Evolutionary conservation across 2,888 invertebrate genomes (phyloP).

Genomic region (Beris morrisii): DNA sequence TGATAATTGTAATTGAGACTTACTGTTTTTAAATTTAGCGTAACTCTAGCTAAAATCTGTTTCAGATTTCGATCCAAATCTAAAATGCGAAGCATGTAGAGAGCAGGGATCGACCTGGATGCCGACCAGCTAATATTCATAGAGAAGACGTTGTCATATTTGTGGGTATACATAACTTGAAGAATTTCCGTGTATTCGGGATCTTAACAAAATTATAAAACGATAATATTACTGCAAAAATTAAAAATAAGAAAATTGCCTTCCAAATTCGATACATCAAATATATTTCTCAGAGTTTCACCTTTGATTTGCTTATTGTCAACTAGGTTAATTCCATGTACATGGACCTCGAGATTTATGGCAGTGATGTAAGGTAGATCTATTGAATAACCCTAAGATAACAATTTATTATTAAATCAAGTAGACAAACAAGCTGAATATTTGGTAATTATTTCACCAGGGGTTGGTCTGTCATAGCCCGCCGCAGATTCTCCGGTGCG

Average conservation of each 20-base stretch:
- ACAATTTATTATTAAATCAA: too few relatives aligned
- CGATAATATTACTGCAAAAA: too few relatives aligned
- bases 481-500: too few relatives aligned
- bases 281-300: slow-evolving; percentile 47
- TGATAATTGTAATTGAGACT: neutral
- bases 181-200: slow-evolving; percentile 54
- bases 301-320: slow-evolving; percentile 49
- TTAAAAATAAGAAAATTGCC: slow-evolving; percentile 40
- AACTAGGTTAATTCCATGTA: slow-evolving; percentile 55
- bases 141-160: slow-evolving; percentile 51
- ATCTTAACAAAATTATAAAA: slow-evolving; percentile 47
- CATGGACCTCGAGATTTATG: slow-evolving; percentile 50
- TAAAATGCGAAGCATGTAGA: slow-evolving; percentile 55
- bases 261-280: slow-evolving; percentile 57
- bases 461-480: too few relatives aligned
- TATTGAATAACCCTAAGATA: slow-evolving; percentile 51
- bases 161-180: slow-evolving; percentile 44
- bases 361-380: slow-evolving; percentile 50
- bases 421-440: too few relatives aligned
- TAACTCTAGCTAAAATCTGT: neutral
- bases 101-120: slow-evolving; percentile 59
- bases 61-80: slow-evolving; percentile 40
- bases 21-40: slow-evolving; percentile 28
- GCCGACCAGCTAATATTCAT: slow-evolving; percentile 58
- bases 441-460: too few relatives aligned